These are phyloP conservation scores for Drosophila phalerata DNA, from an alignment of 2,888 invertebrate species.

Conservation along the genomic window DNA sequence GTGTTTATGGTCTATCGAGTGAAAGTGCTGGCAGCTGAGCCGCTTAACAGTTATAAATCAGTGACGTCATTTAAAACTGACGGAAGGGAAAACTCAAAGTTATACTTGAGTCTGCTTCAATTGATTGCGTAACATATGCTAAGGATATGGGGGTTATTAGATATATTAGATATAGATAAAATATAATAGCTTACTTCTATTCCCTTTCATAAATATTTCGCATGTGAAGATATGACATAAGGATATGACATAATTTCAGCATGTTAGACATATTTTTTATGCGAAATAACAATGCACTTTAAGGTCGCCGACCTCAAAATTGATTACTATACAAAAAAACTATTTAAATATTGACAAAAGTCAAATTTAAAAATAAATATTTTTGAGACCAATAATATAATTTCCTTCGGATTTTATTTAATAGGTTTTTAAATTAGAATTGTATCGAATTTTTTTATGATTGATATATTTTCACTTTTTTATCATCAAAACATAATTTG, in stretches of 20 bases:
- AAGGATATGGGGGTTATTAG: neutral
- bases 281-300: neutral
- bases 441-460: no score
- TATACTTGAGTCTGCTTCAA: neutral
- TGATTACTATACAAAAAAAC: no score
- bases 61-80: conserved; percentile 44
- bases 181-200: neutral
- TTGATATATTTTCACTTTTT: no score
- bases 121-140: conserved; percentile 18
- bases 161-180: conserved; percentile 3
- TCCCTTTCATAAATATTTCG: neutral
- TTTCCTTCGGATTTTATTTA: no score
- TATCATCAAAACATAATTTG: no score
- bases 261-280: neutral
- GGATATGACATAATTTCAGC: neutral
- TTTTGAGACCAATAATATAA: no score
- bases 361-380: no score
- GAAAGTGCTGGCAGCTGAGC: conserved; percentile 54
- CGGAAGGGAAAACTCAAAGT: neutral
- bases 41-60: conserved; percentile 48
- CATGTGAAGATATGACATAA: neutral
- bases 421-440: no score
- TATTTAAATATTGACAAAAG: no score
- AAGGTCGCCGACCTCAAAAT: no score
- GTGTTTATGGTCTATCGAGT: conserved; percentile 37